A percentile compares a stretch with the other conserved stretches of the same genome.
phyloP scores from a whole-genome alignment of 2,888 invertebrate genomes.

The Galerucella pusilla region DNA sequence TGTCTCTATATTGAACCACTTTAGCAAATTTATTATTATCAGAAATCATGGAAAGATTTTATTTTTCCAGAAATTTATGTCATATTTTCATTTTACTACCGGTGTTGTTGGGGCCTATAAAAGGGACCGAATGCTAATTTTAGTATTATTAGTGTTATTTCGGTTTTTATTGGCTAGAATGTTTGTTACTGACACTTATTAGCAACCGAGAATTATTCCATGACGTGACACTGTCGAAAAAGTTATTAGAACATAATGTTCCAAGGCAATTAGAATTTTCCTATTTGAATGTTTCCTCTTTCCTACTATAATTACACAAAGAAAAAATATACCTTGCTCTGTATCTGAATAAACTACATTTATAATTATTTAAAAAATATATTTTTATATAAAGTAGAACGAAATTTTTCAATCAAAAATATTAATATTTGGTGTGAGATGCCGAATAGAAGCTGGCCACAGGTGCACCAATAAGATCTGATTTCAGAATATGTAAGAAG shows the following conservation, averaged over 20 bases:
- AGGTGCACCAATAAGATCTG: conserved; percentile 63
- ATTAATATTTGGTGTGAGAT: conserved; percentile 61
- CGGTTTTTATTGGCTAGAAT: conserved; percentile 24
- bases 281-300: background rate
- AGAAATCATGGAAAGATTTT: conserved; percentile 64
- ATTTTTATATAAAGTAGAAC: conserved; percentile 22
- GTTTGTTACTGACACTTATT: conserved; percentile 30
- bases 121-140: conserved; percentile 37
- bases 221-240: conserved; percentile 14
- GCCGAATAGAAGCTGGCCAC: conserved; percentile 54
- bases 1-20: conserved; percentile 62
- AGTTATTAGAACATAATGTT: background rate
- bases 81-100: conserved; percentile 58
- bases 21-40: conserved; percentile 64
- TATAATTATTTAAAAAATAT: no score
- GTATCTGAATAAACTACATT: no score
- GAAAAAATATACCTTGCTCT: background rate
- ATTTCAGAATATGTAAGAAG: conserved; percentile 64
- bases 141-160: conserved; percentile 35
- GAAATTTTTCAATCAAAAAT: conserved; percentile 54
- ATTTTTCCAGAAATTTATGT: conserved; percentile 61
- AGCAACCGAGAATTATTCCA: conserved; percentile 28
- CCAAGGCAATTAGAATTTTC: conserved; percentile 1
- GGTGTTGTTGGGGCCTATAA: conserved; percentile 26
- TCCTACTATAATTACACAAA: background rate